Evolutionary conservation across 2,888 invertebrate species (phyloP).

Genomic region (Geophilus truncorum): DNA sequence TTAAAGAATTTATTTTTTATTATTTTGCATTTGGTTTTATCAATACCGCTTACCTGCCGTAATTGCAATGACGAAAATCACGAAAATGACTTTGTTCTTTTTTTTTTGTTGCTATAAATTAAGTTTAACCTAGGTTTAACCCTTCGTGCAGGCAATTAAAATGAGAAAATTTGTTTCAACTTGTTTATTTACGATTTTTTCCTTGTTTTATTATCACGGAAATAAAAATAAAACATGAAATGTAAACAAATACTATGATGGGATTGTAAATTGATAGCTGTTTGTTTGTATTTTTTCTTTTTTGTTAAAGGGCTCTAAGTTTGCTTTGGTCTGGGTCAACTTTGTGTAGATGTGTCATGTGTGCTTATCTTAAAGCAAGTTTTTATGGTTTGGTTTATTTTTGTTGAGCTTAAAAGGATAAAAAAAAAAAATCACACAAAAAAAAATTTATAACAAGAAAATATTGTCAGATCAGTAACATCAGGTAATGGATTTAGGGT

Average conservation of each 20-base stretch:
- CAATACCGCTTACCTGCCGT: no score
- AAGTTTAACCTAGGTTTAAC: no score
- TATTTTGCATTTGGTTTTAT: no score
- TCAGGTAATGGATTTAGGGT: not conserved
- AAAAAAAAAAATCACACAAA: no score
- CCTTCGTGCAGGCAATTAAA: no score
- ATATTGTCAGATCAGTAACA: no score
- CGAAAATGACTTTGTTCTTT: no score
- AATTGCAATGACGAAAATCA: no score
- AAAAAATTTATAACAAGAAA: not conserved
- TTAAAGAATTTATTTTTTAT: no score
- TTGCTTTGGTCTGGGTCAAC: not conserved
- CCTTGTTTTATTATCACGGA: not conserved
- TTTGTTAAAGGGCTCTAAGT: not conserved
- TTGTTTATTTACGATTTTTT: not conserved
- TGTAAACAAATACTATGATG: no score
- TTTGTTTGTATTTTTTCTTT: not conserved
- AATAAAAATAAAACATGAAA: not conserved
- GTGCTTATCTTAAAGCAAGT: not conserved
- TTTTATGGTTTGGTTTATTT: not conserved
- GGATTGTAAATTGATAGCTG: not conserved
- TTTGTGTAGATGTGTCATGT: not conserved
- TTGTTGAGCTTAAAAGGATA: not conserved
- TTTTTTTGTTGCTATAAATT: no score
- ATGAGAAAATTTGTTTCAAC: no score